A percentile compares a stretch with the other conserved stretches of the same genome.
phyloP scores from a whole-genome alignment of 2,888 invertebrate species.

The Andrena minutula region DNA sequence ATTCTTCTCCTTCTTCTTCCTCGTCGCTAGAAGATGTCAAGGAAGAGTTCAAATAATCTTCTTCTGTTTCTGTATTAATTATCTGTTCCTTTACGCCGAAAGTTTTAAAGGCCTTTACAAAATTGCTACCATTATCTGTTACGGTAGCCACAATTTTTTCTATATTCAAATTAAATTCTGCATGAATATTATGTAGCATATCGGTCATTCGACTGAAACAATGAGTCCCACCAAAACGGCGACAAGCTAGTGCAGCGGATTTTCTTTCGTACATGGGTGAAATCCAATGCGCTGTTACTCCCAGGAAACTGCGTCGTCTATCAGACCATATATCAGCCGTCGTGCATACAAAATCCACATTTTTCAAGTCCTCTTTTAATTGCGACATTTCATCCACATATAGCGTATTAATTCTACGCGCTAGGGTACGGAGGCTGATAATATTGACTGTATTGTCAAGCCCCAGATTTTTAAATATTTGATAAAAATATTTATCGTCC shows the following conservation, averaged over 20 bases:
- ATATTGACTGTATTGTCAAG: not conserved
- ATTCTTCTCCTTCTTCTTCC: too few species aligned
- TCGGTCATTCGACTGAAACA: not conserved
- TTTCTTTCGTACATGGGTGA: not conserved
- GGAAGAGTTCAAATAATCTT: too few species aligned
- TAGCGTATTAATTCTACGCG: not conserved
- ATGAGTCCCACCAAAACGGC: not conserved
- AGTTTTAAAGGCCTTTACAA: not conserved
- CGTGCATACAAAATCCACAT: not conserved
- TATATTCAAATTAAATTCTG: not conserved
- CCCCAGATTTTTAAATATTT: not conserved
- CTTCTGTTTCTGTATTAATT: too few species aligned
- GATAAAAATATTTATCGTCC: not conserved
- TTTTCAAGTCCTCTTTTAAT: not conserved
- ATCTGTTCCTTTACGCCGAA: too few species aligned
- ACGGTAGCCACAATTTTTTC: not conserved
- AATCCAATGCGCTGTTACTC: not conserved
- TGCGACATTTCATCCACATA: not conserved
- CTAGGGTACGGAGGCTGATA: not conserved
- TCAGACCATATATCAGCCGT: not conserved
- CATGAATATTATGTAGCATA: not conserved
- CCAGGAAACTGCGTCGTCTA: not conserved
- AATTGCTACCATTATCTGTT: conserved; percentile 2
- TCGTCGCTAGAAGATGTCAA: too few species aligned
- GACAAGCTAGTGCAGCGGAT: not conserved